phyloP scores from a whole-genome alignment of 2,113 vertebrate genomes.

The Scytalopus superciliaris region DNA sequence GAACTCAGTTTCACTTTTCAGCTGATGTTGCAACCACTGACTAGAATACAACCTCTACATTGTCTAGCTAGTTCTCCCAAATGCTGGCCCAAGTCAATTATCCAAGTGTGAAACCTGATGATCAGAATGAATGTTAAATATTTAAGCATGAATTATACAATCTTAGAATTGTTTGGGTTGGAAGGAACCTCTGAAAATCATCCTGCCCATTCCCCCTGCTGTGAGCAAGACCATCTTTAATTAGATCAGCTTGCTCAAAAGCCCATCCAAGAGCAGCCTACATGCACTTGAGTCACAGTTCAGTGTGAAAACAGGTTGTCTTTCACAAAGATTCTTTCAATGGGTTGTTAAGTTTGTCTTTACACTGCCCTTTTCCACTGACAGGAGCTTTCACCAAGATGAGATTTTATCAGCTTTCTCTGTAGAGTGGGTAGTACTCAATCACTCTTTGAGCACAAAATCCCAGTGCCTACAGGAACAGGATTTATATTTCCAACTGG shows the following conservation, averaged over 20 bases:
- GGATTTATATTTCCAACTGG: background rate
- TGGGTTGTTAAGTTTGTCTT: background rate
- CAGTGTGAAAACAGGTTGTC: background rate
- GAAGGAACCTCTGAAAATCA: background rate
- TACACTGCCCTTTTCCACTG: background rate
- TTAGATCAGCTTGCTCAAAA: background rate
- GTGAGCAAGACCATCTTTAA: background rate
- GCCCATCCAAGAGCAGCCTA: background rate
- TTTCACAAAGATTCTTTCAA: background rate
- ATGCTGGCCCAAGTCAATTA: background rate
- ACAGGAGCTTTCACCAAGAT: background rate
- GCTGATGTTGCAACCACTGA: background rate
- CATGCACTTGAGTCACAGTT: fast-evolving
- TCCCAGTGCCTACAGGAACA: background rate
- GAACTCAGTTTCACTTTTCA: background rate
- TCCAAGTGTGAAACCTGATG: background rate
- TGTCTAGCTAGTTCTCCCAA: background rate
- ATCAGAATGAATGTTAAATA: background rate
- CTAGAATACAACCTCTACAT: background rate
- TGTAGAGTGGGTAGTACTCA: background rate
- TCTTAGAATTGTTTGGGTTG: background rate
- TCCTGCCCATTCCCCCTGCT: background rate
- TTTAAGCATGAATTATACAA: background rate
- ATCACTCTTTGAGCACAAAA: background rate
- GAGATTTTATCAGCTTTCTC: background rate